Evolutionary conservation across 2,888 invertebrate species (phyloP).

Genomic region (Meteorus cinctellus): DNA sequence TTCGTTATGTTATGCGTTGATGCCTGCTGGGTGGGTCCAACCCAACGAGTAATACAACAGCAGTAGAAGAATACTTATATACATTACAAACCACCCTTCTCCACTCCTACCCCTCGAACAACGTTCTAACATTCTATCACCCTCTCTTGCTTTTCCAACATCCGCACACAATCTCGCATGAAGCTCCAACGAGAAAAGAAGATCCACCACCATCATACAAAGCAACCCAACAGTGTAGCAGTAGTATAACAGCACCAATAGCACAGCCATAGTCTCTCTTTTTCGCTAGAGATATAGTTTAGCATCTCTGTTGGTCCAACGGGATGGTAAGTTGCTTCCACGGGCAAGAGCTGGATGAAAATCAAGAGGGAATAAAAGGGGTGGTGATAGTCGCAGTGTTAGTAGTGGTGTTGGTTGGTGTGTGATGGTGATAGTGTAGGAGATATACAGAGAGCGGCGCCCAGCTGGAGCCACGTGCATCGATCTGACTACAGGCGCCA

Average conservation of each 20-base stretch:
- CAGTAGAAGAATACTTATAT: conserved; percentile 11
- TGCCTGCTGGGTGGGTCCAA: conserved; percentile 30
- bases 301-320: conserved; percentile 36
- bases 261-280: background rate
- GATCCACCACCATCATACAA: conserved; percentile 33
- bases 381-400: conserved; percentile 26
- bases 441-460: conserved; percentile 73
- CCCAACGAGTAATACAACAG: conserved; percentile 13
- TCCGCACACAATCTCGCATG: conserved; percentile 9
- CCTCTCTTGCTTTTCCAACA: conserved; percentile 14
- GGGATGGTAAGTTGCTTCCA: conserved; percentile 29
- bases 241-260: background rate
- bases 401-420: background rate
- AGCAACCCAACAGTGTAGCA: conserved; percentile 28
- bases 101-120: background rate
- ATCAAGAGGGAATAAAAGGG: conserved; percentile 44
- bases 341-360: conserved; percentile 39
- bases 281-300: conserved; percentile 11
- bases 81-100: background rate
- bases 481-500: conserved; percentile 73
- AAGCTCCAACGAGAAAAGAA: conserved; percentile 40
- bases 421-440: conserved; percentile 58
- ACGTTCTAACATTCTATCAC: background rate
- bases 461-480: conserved; percentile 73
- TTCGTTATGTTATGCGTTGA: conserved; percentile 14